A percentile compares a stretch with the other conserved stretches of the same genome.
phyloP scores from a whole-genome alignment of 2,113 vertebrate species.

The Pelecanoides urinatrix region DNA sequence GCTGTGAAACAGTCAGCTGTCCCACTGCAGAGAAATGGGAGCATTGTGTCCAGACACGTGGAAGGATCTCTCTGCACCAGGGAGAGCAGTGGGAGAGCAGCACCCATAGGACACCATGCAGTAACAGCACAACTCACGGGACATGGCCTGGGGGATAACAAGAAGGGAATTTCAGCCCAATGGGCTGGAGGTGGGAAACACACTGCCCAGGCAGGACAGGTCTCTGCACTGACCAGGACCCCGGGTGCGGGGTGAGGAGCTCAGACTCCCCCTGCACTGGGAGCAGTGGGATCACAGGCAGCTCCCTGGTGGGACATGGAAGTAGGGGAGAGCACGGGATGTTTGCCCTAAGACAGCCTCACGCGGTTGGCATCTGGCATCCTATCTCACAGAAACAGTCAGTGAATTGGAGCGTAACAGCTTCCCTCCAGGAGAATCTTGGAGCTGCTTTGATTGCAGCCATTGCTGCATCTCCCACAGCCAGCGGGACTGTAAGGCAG shows the following conservation, averaged over 20 bases:
- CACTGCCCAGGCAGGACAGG: not conserved
- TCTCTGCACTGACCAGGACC: not conserved
- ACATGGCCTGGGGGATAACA: accelerated
- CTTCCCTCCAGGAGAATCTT: not conserved
- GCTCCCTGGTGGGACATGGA: not conserved
- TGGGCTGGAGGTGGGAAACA: not conserved
- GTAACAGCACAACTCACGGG: not conserved
- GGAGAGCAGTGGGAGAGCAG: not conserved
- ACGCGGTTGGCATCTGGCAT: not conserved
- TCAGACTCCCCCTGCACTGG: accelerated
- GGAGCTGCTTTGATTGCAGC: not conserved
- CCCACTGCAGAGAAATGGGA: not conserved
- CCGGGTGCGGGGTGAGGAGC: accelerated
- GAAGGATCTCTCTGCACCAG: accelerated
- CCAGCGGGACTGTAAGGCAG: not conserved
- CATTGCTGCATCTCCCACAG: not conserved
- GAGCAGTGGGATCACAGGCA: not conserved
- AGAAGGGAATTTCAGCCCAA: not conserved
- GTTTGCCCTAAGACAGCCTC: not conserved
- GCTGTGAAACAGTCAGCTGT: not conserved
- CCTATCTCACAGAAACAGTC: not conserved
- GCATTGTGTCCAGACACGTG: accelerated
- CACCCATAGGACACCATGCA: not conserved
- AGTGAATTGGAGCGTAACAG: not conserved
- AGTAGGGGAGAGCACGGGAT: not conserved